Conservation (phyloP, 2,888 invertebrate species). For the Campoplex nolae region DNA sequence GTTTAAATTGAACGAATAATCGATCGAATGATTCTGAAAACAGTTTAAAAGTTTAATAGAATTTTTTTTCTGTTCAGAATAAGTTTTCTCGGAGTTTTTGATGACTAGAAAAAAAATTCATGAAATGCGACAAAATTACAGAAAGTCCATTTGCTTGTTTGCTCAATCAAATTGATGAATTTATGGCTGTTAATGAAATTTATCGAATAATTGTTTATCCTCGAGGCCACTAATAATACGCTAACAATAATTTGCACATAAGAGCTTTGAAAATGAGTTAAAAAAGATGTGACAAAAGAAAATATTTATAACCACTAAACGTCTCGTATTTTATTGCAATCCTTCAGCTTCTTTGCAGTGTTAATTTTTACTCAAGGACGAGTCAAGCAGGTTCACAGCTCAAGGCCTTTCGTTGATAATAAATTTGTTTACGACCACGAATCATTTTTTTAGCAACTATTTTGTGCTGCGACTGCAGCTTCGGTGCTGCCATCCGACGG, state of each 20-base stretch:
- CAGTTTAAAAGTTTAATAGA: too few species aligned
- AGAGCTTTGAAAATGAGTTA: too few species aligned
- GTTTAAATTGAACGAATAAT: not conserved
- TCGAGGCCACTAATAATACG: too few species aligned
- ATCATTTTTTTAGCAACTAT: constrained; percentile 1
- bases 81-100: too few species aligned
- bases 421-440: constrained; percentile 28
- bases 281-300: not conserved
- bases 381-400: constrained; percentile 13
- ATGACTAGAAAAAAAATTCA: too few species aligned
- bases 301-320: constrained; percentile 13
- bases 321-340: constrained; percentile 5
- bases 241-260: too few species aligned
- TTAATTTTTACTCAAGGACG: constrained; percentile 32
- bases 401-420: constrained; percentile 39
- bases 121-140: too few species aligned
- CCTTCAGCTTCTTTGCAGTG: not conserved
- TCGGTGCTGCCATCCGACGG: constrained; percentile 63
- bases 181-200: too few species aligned
- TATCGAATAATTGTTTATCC: too few species aligned
- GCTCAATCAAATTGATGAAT: too few species aligned
- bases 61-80: too few species aligned
- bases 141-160: too few species aligned
- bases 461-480: not conserved
- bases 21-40: not conserved